Base-by-base conservation (phyloP, 2,113 vertebrate genomes). In the Archocentrus centrarchus region DNA sequence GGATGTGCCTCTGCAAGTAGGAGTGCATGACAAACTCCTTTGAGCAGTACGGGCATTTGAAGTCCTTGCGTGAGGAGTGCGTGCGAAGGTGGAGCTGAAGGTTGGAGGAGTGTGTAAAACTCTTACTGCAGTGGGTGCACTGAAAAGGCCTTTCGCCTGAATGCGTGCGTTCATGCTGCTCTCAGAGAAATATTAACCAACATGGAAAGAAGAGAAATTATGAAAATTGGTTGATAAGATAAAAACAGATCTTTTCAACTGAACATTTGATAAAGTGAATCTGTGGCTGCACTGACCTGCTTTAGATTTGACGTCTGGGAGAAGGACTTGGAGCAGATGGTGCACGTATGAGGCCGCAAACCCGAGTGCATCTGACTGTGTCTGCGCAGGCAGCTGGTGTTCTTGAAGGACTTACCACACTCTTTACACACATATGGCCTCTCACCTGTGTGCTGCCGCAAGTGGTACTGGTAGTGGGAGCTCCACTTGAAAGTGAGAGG, bases 401-500 rank as follows among this genome's bases (percentile, higher is more conserved):
- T 98, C 84, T 97, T 97, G 94, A 98, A 98, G 47, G 97, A 97
- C 89, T 98, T 98, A 85, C 97, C 97, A 2, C 98, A 99, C 73
- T 98, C 97, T 44, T 96, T 94, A 41, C 98, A 98, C 22, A 96
- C 95, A 11, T 97, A 98, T 0, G 98, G 97, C 18, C 96, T 95
- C 89, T 98, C 97, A 0, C 98, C 98, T 0, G 98, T 97, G 95
- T 99, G 98, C 73, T 97, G 96, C 22, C 98, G 94, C 73, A 97
- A 93, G 90, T 99, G 98, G 86, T 98, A 98, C 94, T 98, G 97
- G 93, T 97, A 98, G 92, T 98, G 97, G 0, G 98, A 98, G 0
- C 97, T 98, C 97, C 97, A 98, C 89, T 98, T 98, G 94, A 98
- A 98, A 11, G 97, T 97, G 35, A 97, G 96, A 3, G 97, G 96